phyloP scores from a whole-genome alignment of 2,113 vertebrate genomes.

The Eublepharis macularius region DNA sequence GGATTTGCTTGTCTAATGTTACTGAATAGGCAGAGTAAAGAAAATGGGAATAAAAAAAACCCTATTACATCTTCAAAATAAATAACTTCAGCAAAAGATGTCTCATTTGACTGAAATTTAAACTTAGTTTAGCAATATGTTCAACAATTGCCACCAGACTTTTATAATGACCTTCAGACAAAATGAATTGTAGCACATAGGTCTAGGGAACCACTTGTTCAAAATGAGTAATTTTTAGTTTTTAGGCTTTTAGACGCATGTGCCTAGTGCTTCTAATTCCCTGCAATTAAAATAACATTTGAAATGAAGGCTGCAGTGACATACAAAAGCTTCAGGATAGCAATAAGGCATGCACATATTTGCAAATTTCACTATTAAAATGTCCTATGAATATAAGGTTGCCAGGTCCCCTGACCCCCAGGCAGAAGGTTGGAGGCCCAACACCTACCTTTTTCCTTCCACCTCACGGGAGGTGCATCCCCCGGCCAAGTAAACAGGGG shows the following conservation, averaged over 20 bases:
- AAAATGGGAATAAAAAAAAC: rapidly evolving
- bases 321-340: neutral
- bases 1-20: neutral
- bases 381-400: too few relatives aligned
- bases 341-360: neutral
- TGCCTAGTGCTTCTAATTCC: neutral
- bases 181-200: neutral
- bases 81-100: neutral
- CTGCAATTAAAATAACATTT: neutral
- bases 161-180: neutral
- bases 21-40: neutral
- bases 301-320: neutral
- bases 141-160: neutral
- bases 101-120: slow-evolving; percentile 11
- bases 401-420: too few relatives aligned
- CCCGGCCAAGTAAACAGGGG: too few relatives aligned
- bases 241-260: neutral
- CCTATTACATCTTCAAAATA: neutral
- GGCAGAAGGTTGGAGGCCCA: too few relatives aligned
- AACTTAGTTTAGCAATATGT: neutral
- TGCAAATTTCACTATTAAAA: neutral
- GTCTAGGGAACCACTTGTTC: neutral
- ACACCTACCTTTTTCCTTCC: too few relatives aligned
- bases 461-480: too few relatives aligned
- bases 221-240: neutral